Conservation (phyloP, 1,140 invertebrate species). For the Zaprionus capensis region DNA sequence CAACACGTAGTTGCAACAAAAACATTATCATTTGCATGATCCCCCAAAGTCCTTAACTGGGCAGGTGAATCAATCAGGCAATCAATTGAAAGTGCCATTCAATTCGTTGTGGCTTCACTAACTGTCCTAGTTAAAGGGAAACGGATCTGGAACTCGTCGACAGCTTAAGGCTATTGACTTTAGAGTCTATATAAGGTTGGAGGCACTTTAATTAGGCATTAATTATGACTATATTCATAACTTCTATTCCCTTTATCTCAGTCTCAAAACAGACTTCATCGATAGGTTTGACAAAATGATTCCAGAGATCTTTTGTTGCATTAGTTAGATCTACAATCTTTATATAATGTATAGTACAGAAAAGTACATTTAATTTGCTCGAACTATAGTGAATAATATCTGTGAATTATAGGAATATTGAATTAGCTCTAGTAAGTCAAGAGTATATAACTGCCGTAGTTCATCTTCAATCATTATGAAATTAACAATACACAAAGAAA, state of each 20-base stretch:
- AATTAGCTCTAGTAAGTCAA: too few relatives aligned
- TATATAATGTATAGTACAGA: too few relatives aligned
- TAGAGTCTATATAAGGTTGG: too few relatives aligned
- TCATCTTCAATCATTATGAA: neutral
- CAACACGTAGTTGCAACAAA: conserved; percentile 13
- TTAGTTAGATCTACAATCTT: too few relatives aligned
- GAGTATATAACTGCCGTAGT: too few relatives aligned
- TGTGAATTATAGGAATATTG: too few relatives aligned
- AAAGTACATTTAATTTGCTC: too few relatives aligned
- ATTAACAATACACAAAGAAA: neutral
- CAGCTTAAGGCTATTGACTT: neutral
- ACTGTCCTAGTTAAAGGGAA: neutral
- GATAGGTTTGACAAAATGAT: neutral
- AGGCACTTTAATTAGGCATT: too few relatives aligned
- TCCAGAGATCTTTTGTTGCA: neutral
- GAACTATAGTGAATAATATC: too few relatives aligned
- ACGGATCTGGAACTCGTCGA: neutral
- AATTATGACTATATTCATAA: fast-evolving
- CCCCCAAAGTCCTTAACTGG: conserved; percentile 20
- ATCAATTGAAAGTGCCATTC: conserved; percentile 21
- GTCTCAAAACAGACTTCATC: too few relatives aligned
- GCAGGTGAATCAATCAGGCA: conserved; percentile 33
- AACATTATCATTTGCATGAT: conserved; percentile 49
- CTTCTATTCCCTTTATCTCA: too few relatives aligned
- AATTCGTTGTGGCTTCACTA: neutral